Evolutionary conservation across 2,113 vertebrate genomes (phyloP).

Genomic region (Apeltes quadracus): DNA sequence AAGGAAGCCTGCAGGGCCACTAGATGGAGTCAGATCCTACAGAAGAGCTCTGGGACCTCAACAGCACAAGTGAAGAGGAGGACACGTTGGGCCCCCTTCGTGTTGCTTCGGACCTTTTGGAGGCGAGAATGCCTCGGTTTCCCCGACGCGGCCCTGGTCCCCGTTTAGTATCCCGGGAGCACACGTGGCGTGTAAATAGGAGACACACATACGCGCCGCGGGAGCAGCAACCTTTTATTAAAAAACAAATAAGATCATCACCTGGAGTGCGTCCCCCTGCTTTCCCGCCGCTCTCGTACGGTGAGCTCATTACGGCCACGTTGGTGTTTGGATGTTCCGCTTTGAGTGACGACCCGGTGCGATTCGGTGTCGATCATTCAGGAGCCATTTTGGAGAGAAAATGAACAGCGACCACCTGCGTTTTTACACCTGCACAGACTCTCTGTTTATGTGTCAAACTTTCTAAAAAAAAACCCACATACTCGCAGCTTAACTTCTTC

Average conservation of each 20-base stretch:
- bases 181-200: constrained; percentile 53
- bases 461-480: background rate
- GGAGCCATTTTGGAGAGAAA: background rate
- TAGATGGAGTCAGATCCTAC: constrained; percentile 85
- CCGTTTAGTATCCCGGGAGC: constrained; percentile 41
- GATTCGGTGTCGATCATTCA: constrained; percentile 15
- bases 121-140: constrained; percentile 48
- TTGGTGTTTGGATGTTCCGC: constrained; percentile 43
- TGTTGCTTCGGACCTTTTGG: constrained; percentile 40
- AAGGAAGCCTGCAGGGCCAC: constrained; percentile 71
- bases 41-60: constrained; percentile 70
- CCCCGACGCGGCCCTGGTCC: constrained; percentile 31
- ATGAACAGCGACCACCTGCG: background rate
- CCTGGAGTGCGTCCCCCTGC: constrained; percentile 43
- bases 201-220: constrained; percentile 44
- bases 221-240: constrained; percentile 72
- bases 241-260: constrained; percentile 72
- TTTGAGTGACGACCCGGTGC: background rate
- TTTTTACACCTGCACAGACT: background rate
- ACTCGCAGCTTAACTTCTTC: background rate
- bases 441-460: constrained; percentile 2
- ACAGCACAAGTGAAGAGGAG: constrained; percentile 50
- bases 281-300: constrained; percentile 54
- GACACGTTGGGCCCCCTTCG: constrained; percentile 47
- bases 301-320: constrained; percentile 67